phyloP scores from a whole-genome alignment of 2,797 vertebrate species.

The Falco columbarius region DNA sequence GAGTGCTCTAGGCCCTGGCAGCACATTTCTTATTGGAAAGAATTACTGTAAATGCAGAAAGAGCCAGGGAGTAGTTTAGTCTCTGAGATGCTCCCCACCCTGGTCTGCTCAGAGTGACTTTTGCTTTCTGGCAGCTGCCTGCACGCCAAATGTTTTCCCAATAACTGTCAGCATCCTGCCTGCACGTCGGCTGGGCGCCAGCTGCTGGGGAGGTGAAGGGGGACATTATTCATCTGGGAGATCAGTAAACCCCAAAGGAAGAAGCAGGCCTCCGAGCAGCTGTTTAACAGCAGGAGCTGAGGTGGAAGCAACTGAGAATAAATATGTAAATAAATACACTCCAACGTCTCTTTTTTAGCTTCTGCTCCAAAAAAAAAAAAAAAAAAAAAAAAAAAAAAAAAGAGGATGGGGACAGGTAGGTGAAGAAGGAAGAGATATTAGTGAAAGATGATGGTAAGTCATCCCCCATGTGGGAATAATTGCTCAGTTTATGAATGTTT shows the following conservation, averaged over 20 bases:
- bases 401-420: neutral
- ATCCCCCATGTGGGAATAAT: neutral
- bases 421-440: neutral
- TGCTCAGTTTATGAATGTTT: neutral
- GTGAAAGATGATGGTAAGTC: neutral
- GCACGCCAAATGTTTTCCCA: conserved; percentile 58
- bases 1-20: neutral
- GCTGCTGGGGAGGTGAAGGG: conserved; percentile 55
- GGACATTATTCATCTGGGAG: conserved; percentile 75
- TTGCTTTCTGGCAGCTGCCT: conserved; percentile 69
- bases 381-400: neutral
- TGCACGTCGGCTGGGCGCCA: conserved; percentile 34
- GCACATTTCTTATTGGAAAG: conserved; percentile 8
- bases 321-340: neutral
- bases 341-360: neutral
- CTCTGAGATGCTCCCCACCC: conserved; percentile 32
- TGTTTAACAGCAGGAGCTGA: conserved; percentile 64
- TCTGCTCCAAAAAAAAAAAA: neutral
- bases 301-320: conserved; percentile 31
- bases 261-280: conserved; percentile 65
- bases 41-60: conserved; percentile 16
- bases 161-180: conserved; percentile 66
- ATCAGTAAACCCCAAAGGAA: conserved; percentile 70
- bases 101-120: conserved; percentile 35
- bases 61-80: conserved; percentile 26